Evolutionary conservation across 2,797 vertebrate species (phyloP).

Genomic region (Pteronotus mesoamericanus): DNA sequence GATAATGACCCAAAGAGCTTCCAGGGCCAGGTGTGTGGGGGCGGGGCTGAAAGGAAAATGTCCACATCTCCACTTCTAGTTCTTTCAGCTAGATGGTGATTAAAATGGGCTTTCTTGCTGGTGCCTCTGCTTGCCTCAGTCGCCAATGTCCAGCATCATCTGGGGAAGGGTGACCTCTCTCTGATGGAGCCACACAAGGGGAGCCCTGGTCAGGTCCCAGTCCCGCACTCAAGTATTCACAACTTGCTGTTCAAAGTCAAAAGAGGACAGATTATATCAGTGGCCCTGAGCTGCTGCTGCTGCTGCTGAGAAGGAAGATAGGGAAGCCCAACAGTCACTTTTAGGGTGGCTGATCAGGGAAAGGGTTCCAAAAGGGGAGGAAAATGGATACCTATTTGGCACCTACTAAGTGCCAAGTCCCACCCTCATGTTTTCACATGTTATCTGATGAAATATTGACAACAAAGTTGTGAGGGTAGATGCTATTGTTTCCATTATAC

Average conservation of each 20-base stretch:
- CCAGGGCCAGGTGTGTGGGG: neutral
- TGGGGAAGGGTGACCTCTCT: neutral
- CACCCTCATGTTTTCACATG: neutral
- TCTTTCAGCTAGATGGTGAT: neutral
- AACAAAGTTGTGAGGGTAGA: neutral
- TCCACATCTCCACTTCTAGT: neutral
- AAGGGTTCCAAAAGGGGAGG: neutral
- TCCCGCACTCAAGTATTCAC: neutral
- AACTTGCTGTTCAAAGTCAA: neutral
- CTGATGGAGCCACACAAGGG: fast-evolving
- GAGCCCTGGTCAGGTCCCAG: neutral
- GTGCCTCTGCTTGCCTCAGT: neutral
- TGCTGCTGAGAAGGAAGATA: neutral
- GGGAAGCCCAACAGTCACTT: fast-evolving
- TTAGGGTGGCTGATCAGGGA: neutral
- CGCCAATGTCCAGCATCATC: neutral
- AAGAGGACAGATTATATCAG: neutral
- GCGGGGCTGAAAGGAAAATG: neutral
- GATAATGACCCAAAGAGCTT: neutral
- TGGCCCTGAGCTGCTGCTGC: neutral
- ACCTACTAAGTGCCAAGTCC: neutral
- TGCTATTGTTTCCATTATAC: neutral
- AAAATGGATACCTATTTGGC: too few relatives aligned
- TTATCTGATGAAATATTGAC: neutral
- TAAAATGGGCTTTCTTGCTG: neutral